Base-by-base conservation (phyloP, 1,140 invertebrate species). In the Belonocnema kinseyi region DNA sequence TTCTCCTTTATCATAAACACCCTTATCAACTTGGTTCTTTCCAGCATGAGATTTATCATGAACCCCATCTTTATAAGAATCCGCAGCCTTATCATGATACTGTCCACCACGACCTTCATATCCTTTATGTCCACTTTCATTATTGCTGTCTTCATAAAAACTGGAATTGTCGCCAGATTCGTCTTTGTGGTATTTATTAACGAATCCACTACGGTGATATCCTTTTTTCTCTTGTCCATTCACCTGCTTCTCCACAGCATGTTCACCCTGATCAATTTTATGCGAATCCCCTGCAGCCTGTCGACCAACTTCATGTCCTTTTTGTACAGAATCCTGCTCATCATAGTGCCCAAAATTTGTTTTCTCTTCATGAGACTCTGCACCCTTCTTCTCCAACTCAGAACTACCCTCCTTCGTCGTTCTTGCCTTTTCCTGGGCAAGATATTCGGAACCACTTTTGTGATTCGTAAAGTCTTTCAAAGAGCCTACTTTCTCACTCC, bases 101-200 rank as follows among this genome's bases (percentile, higher is more conserved):
- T 84, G 89, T 52, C 91, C 92, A 56, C 90, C 85, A 73, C 85
- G 88, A 77, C 89, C 93, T 50, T 93, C 92, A 54, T 92, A 92
- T 50, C 90, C 90, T 8, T 89, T 89, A 80, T 92, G 90, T 80
- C 92, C 92, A 16, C 92, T 93, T 84, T 94, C 92, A 79, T 94
- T 93, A 72, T 91, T 92, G 50, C 91, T 92, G 82, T 94, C 93
- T 79, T 94, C 94, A 78, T 93, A 95, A 85, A 91, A 95, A 75
- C 93, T 94, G 33, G 93, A 93, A 81, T 94, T 94, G 77, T 93
- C 93, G 0, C 93, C 94, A 3, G 92, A 93, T 83, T 95, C 94
- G 77, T 94, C 94, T 84, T 94, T 94, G 82, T 94, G 93, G 82
- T 94, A 94, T 14, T 92, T 92, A 82, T 94, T 94, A 77, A 92